Evolutionary conservation across 2,888 invertebrate species (phyloP), one percentile per base, ranked within the genome.

Genomic region (Hoplodrina ambigua): DNA sequence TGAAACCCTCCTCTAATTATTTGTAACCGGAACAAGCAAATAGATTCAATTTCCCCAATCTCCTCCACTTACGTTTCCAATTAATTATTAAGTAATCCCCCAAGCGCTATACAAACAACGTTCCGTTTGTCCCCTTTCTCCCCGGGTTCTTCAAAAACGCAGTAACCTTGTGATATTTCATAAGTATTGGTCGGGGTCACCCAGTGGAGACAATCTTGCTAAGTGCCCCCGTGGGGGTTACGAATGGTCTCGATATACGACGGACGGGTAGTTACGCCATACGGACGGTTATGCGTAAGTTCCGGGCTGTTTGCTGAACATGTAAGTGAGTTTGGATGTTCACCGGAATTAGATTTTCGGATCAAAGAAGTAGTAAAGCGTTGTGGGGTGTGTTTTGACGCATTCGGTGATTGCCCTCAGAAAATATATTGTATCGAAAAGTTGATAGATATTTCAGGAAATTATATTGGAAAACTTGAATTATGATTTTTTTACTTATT

Each of bases 31-130:
- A 65, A 75, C 56, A 70, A 65, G 52, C 63, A 76, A 67, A 71
- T 57, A 70, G 59, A 66, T 76, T 61, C 19, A 54, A 58, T 72
- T 71, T 61, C 66, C 78, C 77, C 65, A 46, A 64, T 56, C 61
- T 67, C 72, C 58, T 37, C 69, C 67, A 69, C 72, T 79, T 78
- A 71, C 64, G 63, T 69, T 81, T 68, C 59, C 76, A 81, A 82
- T 84, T 81, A 84, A 79, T 84, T 79, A 79, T 79, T 76, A 76
- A 79, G 69, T 72, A 81, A 78, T 81, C 64, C 77, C 72, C 63
- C 19, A 68, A 75, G 72, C 55, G 66, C 57, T 58, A 69, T 53
- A 78, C 78, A 81, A 81, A 79, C 69, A 81, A 33, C 59, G 64
- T 72, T 62, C 59, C 81, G 20, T 66, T 69, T 66, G 62, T 49